A percentile compares a stretch with the other conserved stretches of the same genome.
These are phyloP conservation scores for Cladorhizidae sp. DNA, from an alignment of 37 sponge, comb jelly and placozoan genomes.

Conservation along the genomic window DNA sequence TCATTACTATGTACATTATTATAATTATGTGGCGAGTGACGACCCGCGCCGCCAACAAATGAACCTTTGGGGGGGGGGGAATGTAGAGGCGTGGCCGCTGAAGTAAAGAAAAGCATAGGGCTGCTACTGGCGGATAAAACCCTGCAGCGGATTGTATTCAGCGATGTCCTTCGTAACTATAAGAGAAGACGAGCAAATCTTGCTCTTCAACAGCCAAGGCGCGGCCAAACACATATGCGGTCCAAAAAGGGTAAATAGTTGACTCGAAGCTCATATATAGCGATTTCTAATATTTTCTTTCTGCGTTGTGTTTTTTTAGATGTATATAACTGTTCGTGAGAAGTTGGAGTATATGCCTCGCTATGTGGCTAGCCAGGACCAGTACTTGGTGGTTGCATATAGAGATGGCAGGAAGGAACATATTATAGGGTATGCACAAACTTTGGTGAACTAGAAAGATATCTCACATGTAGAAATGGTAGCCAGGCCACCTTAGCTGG, in stretches of 20 bases:
- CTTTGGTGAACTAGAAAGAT: too few species aligned
- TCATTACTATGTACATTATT: too few species aligned
- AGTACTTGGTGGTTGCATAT: constrained; percentile 73
- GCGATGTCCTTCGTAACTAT: constrained; percentile 62
- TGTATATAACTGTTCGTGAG: constrained; percentile 44
- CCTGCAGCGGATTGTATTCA: too few species aligned
- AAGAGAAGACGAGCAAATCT: constrained; percentile 63
- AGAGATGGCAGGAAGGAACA: constrained; percentile 62
- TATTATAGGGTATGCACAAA: constrained; percentile 49
- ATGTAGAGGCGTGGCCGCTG: too few species aligned
- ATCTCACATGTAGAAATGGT: too few species aligned
- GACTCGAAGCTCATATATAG: not conserved
- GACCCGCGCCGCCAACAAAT: too few species aligned
- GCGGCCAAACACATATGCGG: constrained; percentile 52
- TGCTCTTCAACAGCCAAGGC: constrained; percentile 59
- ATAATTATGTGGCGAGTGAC: too few species aligned
- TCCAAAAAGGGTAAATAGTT: constrained; percentile 67
- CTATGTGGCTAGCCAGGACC: constrained; percentile 54
- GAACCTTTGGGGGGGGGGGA: too few species aligned
- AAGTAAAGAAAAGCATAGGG: too few species aligned
- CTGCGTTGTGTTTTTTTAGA: constrained; percentile 19
- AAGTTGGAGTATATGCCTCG: constrained; percentile 48
- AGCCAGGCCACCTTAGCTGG: not conserved
- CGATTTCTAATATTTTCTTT: not conserved
- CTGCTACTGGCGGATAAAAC: too few species aligned